phyloP scores from a whole-genome alignment of 2,113 vertebrate genomes.

The Pygoscelis antarcticus region DNA sequence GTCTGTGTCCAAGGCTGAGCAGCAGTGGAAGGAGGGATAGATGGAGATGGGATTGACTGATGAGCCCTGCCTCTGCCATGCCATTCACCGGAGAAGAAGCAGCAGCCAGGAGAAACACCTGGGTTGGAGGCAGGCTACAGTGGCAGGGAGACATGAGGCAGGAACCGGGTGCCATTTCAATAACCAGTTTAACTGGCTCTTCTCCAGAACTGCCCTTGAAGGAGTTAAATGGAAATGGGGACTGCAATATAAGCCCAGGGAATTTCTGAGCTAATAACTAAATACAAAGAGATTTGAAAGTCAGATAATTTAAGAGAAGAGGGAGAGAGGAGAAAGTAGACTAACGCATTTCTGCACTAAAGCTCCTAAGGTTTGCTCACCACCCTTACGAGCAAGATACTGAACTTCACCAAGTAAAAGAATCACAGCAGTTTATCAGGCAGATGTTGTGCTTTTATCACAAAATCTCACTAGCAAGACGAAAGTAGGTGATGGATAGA shows the following conservation, averaged over 20 bases:
- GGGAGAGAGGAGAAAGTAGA: background rate
- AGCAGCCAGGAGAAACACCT: background rate
- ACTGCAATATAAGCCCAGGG: background rate
- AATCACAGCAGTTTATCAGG: background rate
- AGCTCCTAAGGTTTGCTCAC: background rate
- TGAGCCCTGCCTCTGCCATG: background rate
- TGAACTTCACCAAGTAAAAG: background rate
- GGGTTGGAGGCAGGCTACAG: background rate
- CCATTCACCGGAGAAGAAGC: background rate
- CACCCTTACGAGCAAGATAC: background rate
- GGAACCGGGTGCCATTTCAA: background rate
- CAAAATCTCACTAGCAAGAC: background rate
- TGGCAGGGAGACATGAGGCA: fast-evolving
- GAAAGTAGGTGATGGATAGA: background rate
- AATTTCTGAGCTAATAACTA: background rate
- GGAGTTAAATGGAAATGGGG: background rate
- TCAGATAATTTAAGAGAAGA: background rate
- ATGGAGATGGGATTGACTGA: background rate
- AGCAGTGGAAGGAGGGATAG: background rate
- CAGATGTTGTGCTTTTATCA: background rate
- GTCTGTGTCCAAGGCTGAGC: background rate
- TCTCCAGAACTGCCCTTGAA: background rate
- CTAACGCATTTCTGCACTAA: background rate
- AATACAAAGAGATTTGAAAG: background rate
- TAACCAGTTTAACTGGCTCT: background rate